Evolutionary conservation across 2,113 vertebrate genomes (phyloP), one percentile per base, ranked within the genome.

Genomic region (Nesoenas mayeri): DNA sequence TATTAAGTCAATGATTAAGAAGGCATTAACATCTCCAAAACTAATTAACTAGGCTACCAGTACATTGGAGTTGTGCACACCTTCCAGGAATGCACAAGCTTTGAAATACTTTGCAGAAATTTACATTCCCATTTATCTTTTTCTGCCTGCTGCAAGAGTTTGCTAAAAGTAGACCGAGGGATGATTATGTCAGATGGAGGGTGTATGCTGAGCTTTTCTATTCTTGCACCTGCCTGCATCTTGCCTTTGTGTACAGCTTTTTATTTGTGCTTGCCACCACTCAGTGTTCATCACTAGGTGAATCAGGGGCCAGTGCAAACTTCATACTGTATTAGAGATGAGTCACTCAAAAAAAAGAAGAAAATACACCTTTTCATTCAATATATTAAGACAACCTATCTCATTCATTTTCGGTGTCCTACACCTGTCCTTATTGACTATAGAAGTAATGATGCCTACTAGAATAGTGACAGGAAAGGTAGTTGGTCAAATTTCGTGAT

Each of bases 1-100:
- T 96, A 97, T 97, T 97, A 97, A 98, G 91, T 97, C 92, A 97
- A 96, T 95, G 95, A 97, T 97, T 97, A 98, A 97, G 96, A 97
- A 97, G 96, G 96, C 91, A 95, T 97, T 96, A 96, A 93, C 65
- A 65, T 87, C 91, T 92, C 91, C 53, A 96, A 97, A 98, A 94
- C 96, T 97, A 98, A 98, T 97, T 98, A 98, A 97, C 93, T 97
- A 86, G 61, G 93, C 91, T 96, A 96, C 89, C 78, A 93, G 74
- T 95, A 91, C 94, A 92, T 92, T 86, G 85, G 87, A 96, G 93
- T 97, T 98, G 95, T 97, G 74, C 96, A 97, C 96, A 93, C 91
- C 96, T 97, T 95, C 95, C 96, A 98, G 96, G 93, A 97, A 96
- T 40, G 47, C 57, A 88, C 86, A 89, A 85, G 65, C 56, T 95